phyloP scores from a whole-genome alignment of 1,140 invertebrate genomes.

The Lepidotrigona ventralis region DNA sequence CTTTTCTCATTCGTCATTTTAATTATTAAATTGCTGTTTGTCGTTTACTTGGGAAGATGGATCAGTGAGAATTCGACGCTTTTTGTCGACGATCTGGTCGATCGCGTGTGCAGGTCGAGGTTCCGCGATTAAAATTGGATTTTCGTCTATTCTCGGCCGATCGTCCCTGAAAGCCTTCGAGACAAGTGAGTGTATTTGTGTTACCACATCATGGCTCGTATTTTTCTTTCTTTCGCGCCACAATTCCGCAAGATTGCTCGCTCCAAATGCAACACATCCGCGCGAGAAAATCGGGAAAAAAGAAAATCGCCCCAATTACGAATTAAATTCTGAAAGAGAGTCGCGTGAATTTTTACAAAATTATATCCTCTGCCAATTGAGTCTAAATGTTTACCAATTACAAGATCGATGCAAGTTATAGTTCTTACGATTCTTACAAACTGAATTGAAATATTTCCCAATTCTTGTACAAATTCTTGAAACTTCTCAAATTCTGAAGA shows the following conservation, averaged over 20 bases:
- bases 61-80: not conserved
- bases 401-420: no score
- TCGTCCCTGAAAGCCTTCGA: constrained; percentile 63
- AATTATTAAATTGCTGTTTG: not conserved
- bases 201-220: not conserved
- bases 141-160: constrained; percentile 62
- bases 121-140: constrained; percentile 68
- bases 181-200: constrained; percentile 53
- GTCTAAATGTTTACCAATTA: no score
- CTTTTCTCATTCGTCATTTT: no score
- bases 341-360: not conserved
- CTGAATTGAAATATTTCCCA: no score
- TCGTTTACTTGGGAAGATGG: not conserved
- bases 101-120: constrained; percentile 26
- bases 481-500: no score
- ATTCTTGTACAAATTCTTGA: no score
- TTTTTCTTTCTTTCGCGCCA: not conserved
- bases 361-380: no score
- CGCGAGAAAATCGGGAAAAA: no score
- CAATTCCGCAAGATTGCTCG: not conserved
- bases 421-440: no score
- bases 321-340: no score
- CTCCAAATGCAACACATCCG: not conserved
- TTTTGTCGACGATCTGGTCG: constrained; percentile 25
- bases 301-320: not conserved